phyloP scores from a whole-genome alignment of 2,797 vertebrate species.

The Heteromormyrus szaboi region DNA sequence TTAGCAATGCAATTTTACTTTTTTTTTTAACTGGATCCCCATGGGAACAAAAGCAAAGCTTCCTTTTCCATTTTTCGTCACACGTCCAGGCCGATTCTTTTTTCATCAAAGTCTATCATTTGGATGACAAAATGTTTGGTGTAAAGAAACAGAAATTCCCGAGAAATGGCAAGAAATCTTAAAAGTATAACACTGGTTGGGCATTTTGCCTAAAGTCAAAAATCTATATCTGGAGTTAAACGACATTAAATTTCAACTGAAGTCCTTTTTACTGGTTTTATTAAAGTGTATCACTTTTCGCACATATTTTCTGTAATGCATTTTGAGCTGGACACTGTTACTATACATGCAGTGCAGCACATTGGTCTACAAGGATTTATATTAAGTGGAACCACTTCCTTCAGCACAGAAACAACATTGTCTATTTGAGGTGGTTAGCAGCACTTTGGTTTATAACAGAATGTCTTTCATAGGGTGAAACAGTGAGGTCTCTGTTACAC shows the following conservation, averaged over 20 bases:
- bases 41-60: neutral
- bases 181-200: neutral
- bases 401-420: conserved; percentile 13
- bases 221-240: neutral
- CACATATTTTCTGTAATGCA: neutral
- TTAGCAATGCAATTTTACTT: neutral
- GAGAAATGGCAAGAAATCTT: neutral
- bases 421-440: conserved; percentile 15
- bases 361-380: conserved; percentile 17
- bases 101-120: conserved; percentile 2
- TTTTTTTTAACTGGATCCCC: neutral
- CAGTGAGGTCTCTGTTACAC: conserved; percentile 17
- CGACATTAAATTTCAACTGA: neutral
- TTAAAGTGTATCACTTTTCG: neutral
- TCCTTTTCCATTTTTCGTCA: neutral
- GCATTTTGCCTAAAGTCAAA: neutral
- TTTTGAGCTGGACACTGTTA: neutral
- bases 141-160: neutral
- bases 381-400: conserved; percentile 14
- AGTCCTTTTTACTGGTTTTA: neutral
- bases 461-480: conserved; percentile 15
- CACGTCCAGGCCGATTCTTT: neutral
- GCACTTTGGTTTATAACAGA: conserved; percentile 11
- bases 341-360: neutral
- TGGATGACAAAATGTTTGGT: neutral